Percentiles rank a stretch among this genome's conserved stretches.
phyloP scores from a whole-genome alignment of 2,888 invertebrate species.

The Margaritifera margaritifera region DNA sequence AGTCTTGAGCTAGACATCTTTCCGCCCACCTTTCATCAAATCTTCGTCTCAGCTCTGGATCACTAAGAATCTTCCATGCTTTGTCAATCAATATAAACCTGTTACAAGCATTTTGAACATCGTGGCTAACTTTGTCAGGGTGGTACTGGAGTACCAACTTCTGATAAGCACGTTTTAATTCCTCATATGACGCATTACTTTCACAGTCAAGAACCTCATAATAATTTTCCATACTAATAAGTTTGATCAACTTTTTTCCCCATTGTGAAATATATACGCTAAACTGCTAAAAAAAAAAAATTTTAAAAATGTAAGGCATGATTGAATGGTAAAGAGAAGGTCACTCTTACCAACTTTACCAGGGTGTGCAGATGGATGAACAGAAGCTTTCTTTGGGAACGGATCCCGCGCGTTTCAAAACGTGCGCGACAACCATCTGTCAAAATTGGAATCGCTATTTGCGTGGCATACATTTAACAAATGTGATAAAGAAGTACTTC shows the following conservation, averaged over 20 bases:
- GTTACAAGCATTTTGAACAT: conserved; percentile 11
- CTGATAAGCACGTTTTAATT: conserved; percentile 48
- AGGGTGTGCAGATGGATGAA: too few species aligned
- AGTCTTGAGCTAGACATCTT: conserved; percentile 53
- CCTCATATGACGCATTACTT: conserved; percentile 31
- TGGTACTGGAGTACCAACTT: conserved; percentile 46
- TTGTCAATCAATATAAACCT: conserved; percentile 49
- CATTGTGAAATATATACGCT: too few species aligned
- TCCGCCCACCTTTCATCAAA: conserved; percentile 62
- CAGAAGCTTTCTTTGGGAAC: too few species aligned
- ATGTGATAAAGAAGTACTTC: too few species aligned
- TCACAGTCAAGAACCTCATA: conserved; percentile 45
- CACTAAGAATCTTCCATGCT: conserved; percentile 63
- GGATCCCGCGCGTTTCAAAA: too few species aligned
- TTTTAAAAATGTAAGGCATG: too few species aligned
- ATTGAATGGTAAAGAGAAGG: too few species aligned
- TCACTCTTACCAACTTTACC: too few species aligned
- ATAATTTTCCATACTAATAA: conserved; percentile 48
- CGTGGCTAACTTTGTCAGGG: conserved; percentile 45
- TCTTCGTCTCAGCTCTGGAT: conserved; percentile 46
- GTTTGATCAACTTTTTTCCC: not conserved
- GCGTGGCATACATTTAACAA: too few species aligned
- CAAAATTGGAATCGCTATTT: too few species aligned
- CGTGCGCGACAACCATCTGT: too few species aligned
- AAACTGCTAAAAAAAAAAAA: too few species aligned